Evolutionary conservation across 2,888 invertebrate genomes (phyloP), one percentile per base, ranked within the genome.

Genomic region (Erpobdella octoculata): DNA sequence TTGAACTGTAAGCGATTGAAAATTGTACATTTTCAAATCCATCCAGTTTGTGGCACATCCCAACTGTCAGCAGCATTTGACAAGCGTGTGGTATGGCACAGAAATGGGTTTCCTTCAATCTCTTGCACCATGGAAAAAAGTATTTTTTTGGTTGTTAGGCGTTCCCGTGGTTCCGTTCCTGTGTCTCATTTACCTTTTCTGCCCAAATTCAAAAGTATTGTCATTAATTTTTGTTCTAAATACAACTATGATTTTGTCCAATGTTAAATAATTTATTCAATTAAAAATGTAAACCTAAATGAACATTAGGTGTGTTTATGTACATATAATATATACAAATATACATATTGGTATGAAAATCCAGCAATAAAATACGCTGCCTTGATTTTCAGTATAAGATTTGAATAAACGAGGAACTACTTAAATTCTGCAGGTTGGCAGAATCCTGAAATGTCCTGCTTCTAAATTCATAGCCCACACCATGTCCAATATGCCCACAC

Each of bases 21-120:
- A n/a, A n/a, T n/a, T n/a, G n/a, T n/a, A n/a, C n/a, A n/a, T n/a
- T n/a, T n/a, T n/a, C n/a, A n/a, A n/a, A n/a, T n/a, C n/a, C n/a
- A n/a, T n/a, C n/a, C n/a, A 84, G 79, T 90, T 90, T 79, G 88
- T 90, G 0, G 89, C 89, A 4, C 89, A 90, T 82, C 88, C 89
- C 0, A 88, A 89, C 79, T 88, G 89, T 25, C 90, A 90, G 79
- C 88, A 89, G 83, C 83, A 86, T 58, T 81, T 90, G 76, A 88
- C 89, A 76, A 85, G 86, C 37, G 87, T 87, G 72, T 90, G 90
- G 90, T 84, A 86, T 58, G 89, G 88, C 1, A 85, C 86, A 28
- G 88, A 87, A 85, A 84, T 86, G 81, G 82, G 85, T 72, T 88
- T 88, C 87, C 85, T 85, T 72, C 82, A 83, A 74, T 86, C 85